Percentiles rank a stretch among this genome's conserved stretches.
phyloP scores from a whole-genome alignment of 1,140 invertebrate genomes.

The Argopecten irradians region DNA sequence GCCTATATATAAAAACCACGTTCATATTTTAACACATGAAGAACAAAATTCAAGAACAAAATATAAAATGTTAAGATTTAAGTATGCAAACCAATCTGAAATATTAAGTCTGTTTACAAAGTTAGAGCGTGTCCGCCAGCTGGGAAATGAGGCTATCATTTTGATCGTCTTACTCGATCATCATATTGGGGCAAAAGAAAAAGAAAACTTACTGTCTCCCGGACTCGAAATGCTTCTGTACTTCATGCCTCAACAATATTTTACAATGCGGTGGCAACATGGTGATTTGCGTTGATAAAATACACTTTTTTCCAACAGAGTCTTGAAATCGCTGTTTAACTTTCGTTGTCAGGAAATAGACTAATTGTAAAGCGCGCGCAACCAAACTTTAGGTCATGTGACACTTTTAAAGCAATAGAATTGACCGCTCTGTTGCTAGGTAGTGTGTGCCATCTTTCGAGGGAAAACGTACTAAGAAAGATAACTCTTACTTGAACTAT shows the following conservation, averaged over 20 bases:
- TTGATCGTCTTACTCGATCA: no score
- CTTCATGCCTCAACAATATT: conserved; percentile 4
- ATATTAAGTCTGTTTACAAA: no score
- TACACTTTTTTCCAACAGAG: background rate
- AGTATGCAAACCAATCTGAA: no score
- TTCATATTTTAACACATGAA: no score
- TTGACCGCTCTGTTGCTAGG: background rate
- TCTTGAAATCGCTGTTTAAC: background rate
- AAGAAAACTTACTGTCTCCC: background rate
- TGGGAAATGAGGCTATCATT: no score
- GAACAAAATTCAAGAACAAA: no score
- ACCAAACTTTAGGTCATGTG: background rate
- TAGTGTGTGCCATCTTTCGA: background rate
- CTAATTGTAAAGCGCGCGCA: conserved; percentile 19
- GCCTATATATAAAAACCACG: no score
- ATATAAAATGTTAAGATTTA: no score
- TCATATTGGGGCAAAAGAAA: no score
- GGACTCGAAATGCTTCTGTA: conserved; percentile 3
- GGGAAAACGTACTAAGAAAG: background rate
- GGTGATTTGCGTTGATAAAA: background rate
- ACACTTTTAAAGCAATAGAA: background rate
- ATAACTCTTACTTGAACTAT: no score
- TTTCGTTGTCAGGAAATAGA: conserved; percentile 15
- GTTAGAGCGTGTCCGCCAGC: no score
- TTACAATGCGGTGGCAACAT: background rate